Base-by-base conservation (phyloP, 2,797 vertebrate genomes). In the Distichodus sexfasciatus region DNA sequence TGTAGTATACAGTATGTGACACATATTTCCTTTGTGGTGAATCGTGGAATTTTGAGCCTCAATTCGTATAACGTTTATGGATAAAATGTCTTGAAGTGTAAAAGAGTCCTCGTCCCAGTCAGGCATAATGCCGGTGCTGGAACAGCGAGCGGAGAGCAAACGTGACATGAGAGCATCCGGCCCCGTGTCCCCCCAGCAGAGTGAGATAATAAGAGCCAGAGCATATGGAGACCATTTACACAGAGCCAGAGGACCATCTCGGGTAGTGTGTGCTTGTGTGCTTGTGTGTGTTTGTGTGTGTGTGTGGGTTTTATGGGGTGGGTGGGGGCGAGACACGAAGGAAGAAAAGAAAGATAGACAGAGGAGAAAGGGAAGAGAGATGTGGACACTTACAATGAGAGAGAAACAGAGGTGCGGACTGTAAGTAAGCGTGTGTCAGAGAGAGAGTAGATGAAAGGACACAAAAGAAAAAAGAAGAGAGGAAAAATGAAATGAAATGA, bases 211-310 rank as follows among this genome's bases (percentile, higher is more conserved):
- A 31, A 62, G 11, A 78, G 41, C 38, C 53, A 50, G 43, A 36
- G 35, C 72, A 75, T 43, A 57, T 61, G 76, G 76, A 75, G 38
- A 17, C 23, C 14, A 75, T 78, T 78, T 74, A 66, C 24, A 11
- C 21, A 51, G 33, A 72, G 48, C 24, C 48, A 21, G 28, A 2
- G n/a, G n/a, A n/a, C n/a, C n/a, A n/a, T n/a, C n/a, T n/a, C n/a
- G n/a, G n/a, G n/a, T n/a, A n/a, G n/a, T n/a, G n/a, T n/a, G n/a
- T n/a, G n/a, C n/a, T n/a, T n/a, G n/a, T n/a, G n/a, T n/a, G n/a
- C n/a, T n/a, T n/a, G n/a, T n/a, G n/a, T n/a, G n/a, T n/a, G n/a
- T n/a, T n/a, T n/a, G n/a, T n/a, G n/a, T n/a, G n/a, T n/a, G n/a
- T n/a, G n/a, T n/a, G n/a, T n/a, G n/a, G n/a, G n/a, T n/a, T n/a